Base-by-base conservation (phyloP, 35 echinoderm and acorn worm genomes). In the Stichopus chloronotus region DNA sequence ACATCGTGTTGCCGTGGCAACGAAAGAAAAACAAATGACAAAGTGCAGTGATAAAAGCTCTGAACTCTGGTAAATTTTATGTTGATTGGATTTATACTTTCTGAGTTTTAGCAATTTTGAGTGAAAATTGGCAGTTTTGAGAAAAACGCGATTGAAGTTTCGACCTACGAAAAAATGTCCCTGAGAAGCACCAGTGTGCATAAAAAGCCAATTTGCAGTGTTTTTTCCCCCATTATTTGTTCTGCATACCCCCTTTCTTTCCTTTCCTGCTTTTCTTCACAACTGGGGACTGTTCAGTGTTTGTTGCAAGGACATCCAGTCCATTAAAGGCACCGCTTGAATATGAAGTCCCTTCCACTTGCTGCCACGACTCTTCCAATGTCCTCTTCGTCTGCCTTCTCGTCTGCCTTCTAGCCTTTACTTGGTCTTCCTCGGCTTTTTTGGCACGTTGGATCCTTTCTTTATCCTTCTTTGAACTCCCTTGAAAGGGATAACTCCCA, bases 401-500 rank as follows among this genome's bases (percentile, higher is more conserved):
- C 61, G 60, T 88, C 63, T 88, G 23, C 63, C 56, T 88, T 13
- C 85, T 5, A 60, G 57, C 24, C 61, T 88, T 61, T 6, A 63
- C 85, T 88, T 88, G 13, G 17, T 60, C 57, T 30, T 63, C 57
- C 24, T 88, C 56, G 63, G 85, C 85, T 56, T 56, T 88, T 8
- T 56, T 63, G 79, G 85, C 85, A 88, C 6, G n/a, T 61, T 69
- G 53, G 5, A 86, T 43, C 54, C 83, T 86, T 43, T 86, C 83
- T 86, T 43, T 86, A 43, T 86, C 83, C 58, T 86, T 86, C 83
- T 86, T 16, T 58, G 83, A 52, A 86, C 83, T 57, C 22, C 83
- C 83, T 86, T 16, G 8, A 60, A 7, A 13, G 20, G 85, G 63
- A 88, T 21, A 88, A 11, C 10, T 5, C 20, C 85, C 85, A 25